Evolutionary conservation across 2,888 invertebrate genomes (phyloP), one percentile per base, ranked within the genome.

Genomic region (Scrobipalpa atriplicella): DNA sequence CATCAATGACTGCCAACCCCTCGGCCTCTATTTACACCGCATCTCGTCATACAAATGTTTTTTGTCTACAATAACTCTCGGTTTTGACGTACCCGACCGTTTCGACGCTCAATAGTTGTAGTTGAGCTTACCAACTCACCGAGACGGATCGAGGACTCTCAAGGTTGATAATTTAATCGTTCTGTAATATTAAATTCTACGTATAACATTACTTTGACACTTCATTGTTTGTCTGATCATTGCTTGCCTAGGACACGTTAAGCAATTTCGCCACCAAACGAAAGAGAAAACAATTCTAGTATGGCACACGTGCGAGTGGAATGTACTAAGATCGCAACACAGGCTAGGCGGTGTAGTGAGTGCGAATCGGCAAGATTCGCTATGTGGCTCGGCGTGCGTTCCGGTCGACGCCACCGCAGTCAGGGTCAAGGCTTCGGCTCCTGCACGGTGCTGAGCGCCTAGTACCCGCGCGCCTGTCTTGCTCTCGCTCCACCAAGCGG

Each of bases 361-460:
- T 80, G 83, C 84, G 86, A 86, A 87, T 86, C 85, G 83, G 80
- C 85, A 82, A 87, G 86, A 89, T 86, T 88, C 83, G 87, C 89
- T 83, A 82, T 85, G 87, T 83, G 79, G 84, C 84, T 84, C 85
- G 84, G 86, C 84, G 87, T 84, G 86, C 92, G 91, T 91, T 90
- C 89, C 91, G 92, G 92, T 92, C 92, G 92, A 85, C 92, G 92
- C 91, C 92, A 90, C 89, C 90, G 86, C 85, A 84, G 81, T 89
- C 91, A 92, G 92, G 92, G 91, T 92, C 92, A 92, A 92, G 92
- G 92, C 87, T 90, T 90, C 81, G 80, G 78, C 84, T 88, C 84
- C 89, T 88, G 85, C 86, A 81, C 83, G 78, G 81, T 86, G 80
- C 86, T 89, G 87, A 84, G 78, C 81, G 89, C 88, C 88, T 90